Conservation (phyloP, 1,140 invertebrate genomes). For the Drosophila arizonae region DNA sequence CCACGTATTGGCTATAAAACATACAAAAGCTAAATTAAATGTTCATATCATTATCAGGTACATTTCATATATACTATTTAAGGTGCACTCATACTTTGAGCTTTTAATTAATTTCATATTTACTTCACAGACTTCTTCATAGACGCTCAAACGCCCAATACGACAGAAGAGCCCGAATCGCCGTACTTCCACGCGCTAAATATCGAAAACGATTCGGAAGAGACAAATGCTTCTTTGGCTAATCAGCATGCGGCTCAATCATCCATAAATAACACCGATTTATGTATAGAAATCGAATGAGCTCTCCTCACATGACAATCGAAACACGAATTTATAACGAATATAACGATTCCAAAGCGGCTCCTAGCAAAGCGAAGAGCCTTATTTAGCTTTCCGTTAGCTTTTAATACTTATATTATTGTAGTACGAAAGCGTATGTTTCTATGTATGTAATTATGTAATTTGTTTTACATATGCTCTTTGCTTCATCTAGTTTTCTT, state of each 20-base stretch:
- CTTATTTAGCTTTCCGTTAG: conserved; percentile 40
- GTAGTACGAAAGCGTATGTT: conserved; percentile 41
- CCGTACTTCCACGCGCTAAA: conserved; percentile 27
- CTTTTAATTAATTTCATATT: too few species aligned
- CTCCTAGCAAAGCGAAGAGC: conserved; percentile 46
- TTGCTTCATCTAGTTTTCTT: conserved; percentile 5
- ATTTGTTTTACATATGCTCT: conserved; percentile 31
- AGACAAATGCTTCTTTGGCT: conserved; percentile 1
- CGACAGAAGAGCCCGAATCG: conserved; percentile 9
- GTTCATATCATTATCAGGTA: conserved; percentile 40
- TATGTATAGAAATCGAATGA: conserved; percentile 45
- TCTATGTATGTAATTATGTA: conserved; percentile 34
- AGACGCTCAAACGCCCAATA: conserved; percentile 56
- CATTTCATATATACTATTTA: conserved; percentile 4
- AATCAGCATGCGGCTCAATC: conserved; percentile 14
- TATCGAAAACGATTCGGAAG: conserved; percentile 13
- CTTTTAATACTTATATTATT: conserved; percentile 33
- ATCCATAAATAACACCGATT: conserved; percentile 33
- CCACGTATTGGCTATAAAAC: conserved; percentile 7
- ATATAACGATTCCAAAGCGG: conserved; percentile 48
- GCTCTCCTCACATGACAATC: conserved; percentile 20
- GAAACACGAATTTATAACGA: conserved; percentile 36
- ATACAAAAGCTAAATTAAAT: conserved; percentile 10
- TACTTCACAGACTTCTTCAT: conserved; percentile 64
- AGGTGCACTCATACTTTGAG: background rate